Conservation (phyloP, 2,888 invertebrate genomes). For the Gymnosoma rotundatum region DNA sequence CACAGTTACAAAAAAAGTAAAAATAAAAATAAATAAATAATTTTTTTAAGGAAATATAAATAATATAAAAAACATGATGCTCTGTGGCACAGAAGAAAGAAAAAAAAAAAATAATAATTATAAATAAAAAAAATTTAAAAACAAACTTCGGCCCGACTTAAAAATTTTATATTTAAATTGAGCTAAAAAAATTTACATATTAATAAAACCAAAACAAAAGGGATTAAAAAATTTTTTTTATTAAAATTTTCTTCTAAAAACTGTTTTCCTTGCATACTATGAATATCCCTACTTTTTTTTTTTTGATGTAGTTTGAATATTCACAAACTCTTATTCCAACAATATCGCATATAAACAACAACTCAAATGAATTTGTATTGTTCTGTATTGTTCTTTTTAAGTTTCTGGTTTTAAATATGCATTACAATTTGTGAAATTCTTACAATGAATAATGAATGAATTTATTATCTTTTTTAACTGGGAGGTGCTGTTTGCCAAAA, state of each 20-base stretch:
- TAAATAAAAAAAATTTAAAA: too few relatives aligned
- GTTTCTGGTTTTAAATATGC: slow-evolving; percentile 37
- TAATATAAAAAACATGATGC: too few relatives aligned
- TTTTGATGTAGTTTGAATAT: slow-evolving; percentile 1
- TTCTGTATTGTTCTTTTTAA: slow-evolving; percentile 30
- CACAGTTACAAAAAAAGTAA: neutral
- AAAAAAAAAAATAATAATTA: too few relatives aligned
- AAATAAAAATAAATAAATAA: too few relatives aligned
- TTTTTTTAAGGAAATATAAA: too few relatives aligned
- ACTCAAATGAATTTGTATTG: slow-evolving; percentile 46
- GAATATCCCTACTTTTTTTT: slow-evolving; percentile 18
- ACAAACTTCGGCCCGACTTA: too few relatives aligned
- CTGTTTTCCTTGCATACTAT: neutral
- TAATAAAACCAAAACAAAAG: neutral
- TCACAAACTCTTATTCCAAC: slow-evolving; percentile 39
- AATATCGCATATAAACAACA: slow-evolving; percentile 10
- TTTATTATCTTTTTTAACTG: neutral
- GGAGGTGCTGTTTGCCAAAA: slow-evolving; percentile 15
- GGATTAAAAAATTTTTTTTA: too few relatives aligned
- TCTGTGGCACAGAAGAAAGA: too few relatives aligned
- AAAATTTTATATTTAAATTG: too few relatives aligned
- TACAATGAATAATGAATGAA: slow-evolving; percentile 49
- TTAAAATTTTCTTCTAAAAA: neutral
- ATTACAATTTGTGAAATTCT: slow-evolving; percentile 43
- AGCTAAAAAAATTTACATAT: too few relatives aligned